Base-by-base conservation (phyloP, 2,888 invertebrate genomes). In the Mamestra brassicae region DNA sequence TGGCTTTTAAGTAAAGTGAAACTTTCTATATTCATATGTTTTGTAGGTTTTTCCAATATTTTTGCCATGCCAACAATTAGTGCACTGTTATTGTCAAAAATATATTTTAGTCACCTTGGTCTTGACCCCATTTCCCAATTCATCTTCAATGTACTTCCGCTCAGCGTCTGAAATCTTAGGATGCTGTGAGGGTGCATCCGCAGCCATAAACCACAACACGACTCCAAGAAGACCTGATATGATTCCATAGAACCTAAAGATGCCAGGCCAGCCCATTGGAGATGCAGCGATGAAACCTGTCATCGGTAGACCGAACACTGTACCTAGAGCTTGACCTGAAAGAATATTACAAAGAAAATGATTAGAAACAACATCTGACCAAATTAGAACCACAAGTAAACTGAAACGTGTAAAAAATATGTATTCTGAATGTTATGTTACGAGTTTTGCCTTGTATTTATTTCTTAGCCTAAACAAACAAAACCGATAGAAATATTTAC, bases 201-300 rank as follows among this genome's bases (percentile, higher is more conserved):
- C 97, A 0, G 97, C 97, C 47, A 97, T 92, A 66, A 97, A 92
- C 85, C 96, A 96, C 92, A 97, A 97, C 0, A 97, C 63, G 0
- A 96, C 83, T 0, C 97, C 96, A 95, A 97, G 97, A 0, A 97
- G 7, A 1, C 97, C 93, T 0, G 98, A 97, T 0, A 97, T 85
- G 6, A 96, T 91, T 0, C 98, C 98, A 84, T 98, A 98, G 66
- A 98, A 94, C 79, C 98, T 98, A 90, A 98, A 98, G 66, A 98
- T 97, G 4, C 98, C 97, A 0, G 98, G 98, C 98, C 98, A 98
- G 6, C 98, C 98, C 15, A 97, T 89, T 0, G 93, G 72, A 0
- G 98, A 97, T 0, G 97, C 97, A 0, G 98, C 97, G 62, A 99
- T 95, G 57, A 97, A 95, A 0, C 98, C 98, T 15, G 98, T 97